Evolutionary conservation across 1,140 invertebrate species (phyloP).

Genomic region (Luehdorfia chinensis): DNA sequence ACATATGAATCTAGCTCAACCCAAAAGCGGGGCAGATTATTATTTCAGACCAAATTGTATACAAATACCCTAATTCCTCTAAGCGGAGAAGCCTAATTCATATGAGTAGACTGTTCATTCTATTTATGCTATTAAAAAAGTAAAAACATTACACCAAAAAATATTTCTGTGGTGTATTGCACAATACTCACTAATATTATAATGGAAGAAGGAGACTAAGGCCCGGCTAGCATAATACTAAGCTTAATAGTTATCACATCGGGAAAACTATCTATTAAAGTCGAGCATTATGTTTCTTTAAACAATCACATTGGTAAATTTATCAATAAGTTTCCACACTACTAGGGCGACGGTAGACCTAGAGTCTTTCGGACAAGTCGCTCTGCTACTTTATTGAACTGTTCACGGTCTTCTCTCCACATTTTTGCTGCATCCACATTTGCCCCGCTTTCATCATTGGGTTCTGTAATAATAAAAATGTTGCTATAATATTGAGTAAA

Average conservation of each 20-base stretch:
- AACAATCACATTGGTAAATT: not conserved
- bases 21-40: too few relatives aligned
- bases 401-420: slow-evolving; percentile 96
- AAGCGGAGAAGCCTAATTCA: too few relatives aligned
- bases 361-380: slow-evolving; percentile 95
- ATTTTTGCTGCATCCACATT: slow-evolving; percentile 99
- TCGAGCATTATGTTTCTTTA: not conserved
- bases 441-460: slow-evolving; percentile 99
- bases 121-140: too few relatives aligned
- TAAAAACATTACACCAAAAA: too few relatives aligned
- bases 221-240: not conserved
- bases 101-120: too few relatives aligned
- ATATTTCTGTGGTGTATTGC: too few relatives aligned
- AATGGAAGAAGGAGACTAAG: not conserved
- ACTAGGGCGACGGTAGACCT: slow-evolving; percentile 30
- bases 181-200: not conserved
- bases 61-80: too few relatives aligned
- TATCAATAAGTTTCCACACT: not conserved
- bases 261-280: not conserved
- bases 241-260: not conserved
- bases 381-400: slow-evolving; percentile 96
- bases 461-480: slow-evolving; percentile 81
- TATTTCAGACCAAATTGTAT: too few relatives aligned
- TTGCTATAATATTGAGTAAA: not conserved
- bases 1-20: too few relatives aligned